Percentiles rank a stretch among this genome's conserved stretches.
Evolutionary conservation across 1,140 invertebrate species (phyloP).

Genomic region (Cotesia typhae): DNA sequence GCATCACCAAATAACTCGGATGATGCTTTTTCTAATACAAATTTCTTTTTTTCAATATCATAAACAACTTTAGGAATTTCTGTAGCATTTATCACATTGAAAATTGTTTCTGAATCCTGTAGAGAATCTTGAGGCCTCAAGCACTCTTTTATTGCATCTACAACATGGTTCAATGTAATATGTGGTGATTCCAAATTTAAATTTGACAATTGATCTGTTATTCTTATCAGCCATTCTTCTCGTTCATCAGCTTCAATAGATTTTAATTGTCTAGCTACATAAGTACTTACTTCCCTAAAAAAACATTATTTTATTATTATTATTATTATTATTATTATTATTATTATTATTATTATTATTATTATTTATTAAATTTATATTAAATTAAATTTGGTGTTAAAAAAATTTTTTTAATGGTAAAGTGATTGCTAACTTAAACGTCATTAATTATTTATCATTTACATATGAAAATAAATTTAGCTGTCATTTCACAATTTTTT

Average conservation of each 20-base stretch:
- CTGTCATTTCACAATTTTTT: too few species aligned
- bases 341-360: neutral
- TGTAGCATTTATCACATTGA: constrained; percentile 84
- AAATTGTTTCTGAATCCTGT: constrained; percentile 80
- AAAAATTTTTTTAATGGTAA: too few species aligned
- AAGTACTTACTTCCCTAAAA: constrained; percentile 71
- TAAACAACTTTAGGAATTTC: constrained; percentile 83
- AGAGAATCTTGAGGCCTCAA: constrained; percentile 71
- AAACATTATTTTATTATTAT: constrained; percentile 28
- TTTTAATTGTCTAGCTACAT: constrained; percentile 68
- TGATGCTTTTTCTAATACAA: constrained; percentile 68
- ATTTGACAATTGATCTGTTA: constrained; percentile 75
- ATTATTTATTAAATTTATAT: too few species aligned
- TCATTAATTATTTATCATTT: too few species aligned
- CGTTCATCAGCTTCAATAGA: constrained; percentile 65
- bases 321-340: too few species aligned
- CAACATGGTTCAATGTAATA: constrained; percentile 76
- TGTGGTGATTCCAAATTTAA: constrained; percentile 76
- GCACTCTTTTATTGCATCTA: constrained; percentile 76
- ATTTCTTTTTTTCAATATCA: constrained; percentile 81
- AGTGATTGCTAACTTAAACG: too few species aligned
- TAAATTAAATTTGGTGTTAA: too few species aligned
- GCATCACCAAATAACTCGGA: constrained; percentile 73
- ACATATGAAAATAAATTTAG: too few species aligned
- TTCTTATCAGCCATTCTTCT: constrained; percentile 70